Base-by-base conservation (phyloP, 1,140 invertebrate genomes). In the Cardiocondyla obscurior region DNA sequence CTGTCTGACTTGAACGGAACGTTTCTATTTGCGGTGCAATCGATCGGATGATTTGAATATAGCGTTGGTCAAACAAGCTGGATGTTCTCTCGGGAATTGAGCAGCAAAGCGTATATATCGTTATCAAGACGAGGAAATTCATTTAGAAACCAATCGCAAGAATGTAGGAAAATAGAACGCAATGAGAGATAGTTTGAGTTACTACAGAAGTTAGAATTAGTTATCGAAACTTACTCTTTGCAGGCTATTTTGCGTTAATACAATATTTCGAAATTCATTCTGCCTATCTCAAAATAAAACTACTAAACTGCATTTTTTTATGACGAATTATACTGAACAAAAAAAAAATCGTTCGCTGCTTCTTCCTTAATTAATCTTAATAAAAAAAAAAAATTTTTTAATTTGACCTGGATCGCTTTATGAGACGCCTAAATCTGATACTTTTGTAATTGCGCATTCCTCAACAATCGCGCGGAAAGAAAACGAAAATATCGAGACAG, bases 1-100 rank as follows among this genome's bases (percentile, higher is more conserved):
- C 74, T 53, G 30, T 53, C 74, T 69, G 33, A 69, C 62, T 69
- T 53, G 62, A 79, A 79, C 46, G 46, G 44, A 39, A 53, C 62
- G 46, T 79, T 79, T 79, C 74, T 79, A 79, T 79, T 79, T 79
- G 74, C 62, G 62, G 62, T 42, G 74, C 74, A 53, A 79, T 79
- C 74, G 62, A 79, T 79, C 74, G 74, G 62, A 53, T 69, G 33
- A 69, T 69, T 69, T 69, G 74, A 79, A 67, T 67, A 51, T 77
- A 67, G 33, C 46, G 46, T 79, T 79, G 46, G 49, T 79, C 74
- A 79, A 79, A 79, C 74, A 79, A 79, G 46, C 33, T 62, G 25
- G 25, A 69, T 79, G 62, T 69, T 67, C 62, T n/a, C 62, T 69
- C 33, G 74, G 46, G 49, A 79, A 79, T 79, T 67, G 74, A 79